Evolutionary conservation across 2,797 vertebrate genomes (phyloP).

Genomic region (Todus mexicanus): DNA sequence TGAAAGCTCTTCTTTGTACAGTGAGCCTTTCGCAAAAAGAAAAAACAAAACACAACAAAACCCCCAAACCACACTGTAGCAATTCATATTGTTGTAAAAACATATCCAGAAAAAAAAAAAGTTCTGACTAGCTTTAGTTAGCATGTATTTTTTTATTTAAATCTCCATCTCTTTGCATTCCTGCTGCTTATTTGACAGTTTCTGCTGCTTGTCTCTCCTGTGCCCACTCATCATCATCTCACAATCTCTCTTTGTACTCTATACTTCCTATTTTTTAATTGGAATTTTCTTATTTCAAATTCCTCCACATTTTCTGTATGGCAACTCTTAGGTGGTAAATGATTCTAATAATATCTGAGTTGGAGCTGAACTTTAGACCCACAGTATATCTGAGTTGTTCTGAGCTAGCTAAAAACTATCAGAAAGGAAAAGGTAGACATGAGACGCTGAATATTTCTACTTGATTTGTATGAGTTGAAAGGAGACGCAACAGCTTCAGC

Average conservation of each 20-base stretch:
- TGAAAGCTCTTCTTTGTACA: not conserved
- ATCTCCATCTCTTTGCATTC: constrained; percentile 3
- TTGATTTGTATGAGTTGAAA: not conserved
- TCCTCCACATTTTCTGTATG: constrained; percentile 7
- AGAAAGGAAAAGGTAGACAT: not conserved
- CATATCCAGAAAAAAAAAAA: not conserved
- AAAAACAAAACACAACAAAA: not conserved
- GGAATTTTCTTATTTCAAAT: constrained; percentile 25
- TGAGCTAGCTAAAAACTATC: constrained; percentile 2
- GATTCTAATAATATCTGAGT: constrained; percentile 21
- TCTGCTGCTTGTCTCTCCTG: constrained; percentile 12
- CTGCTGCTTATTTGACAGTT: constrained; percentile 25
- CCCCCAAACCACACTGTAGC: not conserved
- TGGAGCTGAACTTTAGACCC: constrained; percentile 7
- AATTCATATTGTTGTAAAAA: not conserved
- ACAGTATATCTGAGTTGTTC: not conserved
- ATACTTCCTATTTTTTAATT: constrained; percentile 41
- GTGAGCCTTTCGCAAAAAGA: not conserved
- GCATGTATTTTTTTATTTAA: not conserved
- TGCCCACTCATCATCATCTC: not conserved
- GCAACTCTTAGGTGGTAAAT: not conserved
- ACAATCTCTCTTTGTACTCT: constrained; percentile 22
- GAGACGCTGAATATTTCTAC: not conserved
- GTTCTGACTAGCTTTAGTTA: constrained; percentile 32
- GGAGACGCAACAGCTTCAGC: not conserved